Conservation (phyloP, 92 coral and sea anemone species). For the Phenganax stokvisi region DNA sequence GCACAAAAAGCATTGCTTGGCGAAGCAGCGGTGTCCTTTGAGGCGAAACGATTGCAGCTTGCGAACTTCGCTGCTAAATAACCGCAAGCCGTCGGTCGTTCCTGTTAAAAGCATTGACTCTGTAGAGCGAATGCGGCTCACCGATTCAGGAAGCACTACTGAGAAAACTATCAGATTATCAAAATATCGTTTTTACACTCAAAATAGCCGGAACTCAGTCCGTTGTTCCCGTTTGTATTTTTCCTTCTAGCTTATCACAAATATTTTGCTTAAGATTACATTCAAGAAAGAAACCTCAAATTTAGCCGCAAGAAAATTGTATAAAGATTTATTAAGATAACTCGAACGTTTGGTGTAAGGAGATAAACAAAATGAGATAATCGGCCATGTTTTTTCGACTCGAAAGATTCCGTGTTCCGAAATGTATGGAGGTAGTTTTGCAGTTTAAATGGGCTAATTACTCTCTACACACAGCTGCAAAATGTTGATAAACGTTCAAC, state of each 20-base stretch:
- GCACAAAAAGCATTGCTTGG: background rate
- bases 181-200: no score
- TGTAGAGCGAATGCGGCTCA: no score
- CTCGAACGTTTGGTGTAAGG: slow-evolving; percentile 13
- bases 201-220: no score
- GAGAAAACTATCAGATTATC: background rate
- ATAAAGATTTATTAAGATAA: background rate
- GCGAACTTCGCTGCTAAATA: slow-evolving; percentile 14
- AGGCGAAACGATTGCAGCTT: background rate
- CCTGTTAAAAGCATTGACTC: background rate
- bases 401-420: background rate
- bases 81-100: slow-evolving; percentile 11
- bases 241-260: no score
- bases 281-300: slow-evolving; percentile 3
- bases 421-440: background rate
- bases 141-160: background rate
- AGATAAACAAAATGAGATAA: slow-evolving; percentile 4
- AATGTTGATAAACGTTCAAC: background rate
- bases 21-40: slow-evolving; percentile 1
- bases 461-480: background rate
- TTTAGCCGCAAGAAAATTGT: slow-evolving; percentile 12
- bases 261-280: no score
- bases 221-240: no score
- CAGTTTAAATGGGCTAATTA: background rate
- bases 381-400: background rate